Percentiles rank a stretch among this genome's conserved stretches.
Conservation (phyloP, 2,113 vertebrate species). For the Morone saxatilis region DNA sequence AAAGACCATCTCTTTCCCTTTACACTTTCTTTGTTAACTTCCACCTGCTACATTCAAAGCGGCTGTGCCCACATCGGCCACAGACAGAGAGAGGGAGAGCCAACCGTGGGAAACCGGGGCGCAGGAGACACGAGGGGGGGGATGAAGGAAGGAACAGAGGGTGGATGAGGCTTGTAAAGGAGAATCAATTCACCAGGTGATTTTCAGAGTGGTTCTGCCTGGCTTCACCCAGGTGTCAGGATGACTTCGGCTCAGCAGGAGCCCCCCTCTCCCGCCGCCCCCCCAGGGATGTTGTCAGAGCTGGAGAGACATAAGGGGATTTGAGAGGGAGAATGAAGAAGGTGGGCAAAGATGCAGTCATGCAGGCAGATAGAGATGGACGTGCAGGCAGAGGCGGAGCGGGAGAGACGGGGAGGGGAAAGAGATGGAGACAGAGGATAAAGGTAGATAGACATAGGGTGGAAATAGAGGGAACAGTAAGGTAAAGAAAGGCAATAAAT, state of each 20-base stretch:
- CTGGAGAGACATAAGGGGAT: slow-evolving; percentile 51
- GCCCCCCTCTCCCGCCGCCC: neutral
- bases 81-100: neutral
- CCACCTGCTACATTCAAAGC: slow-evolving; percentile 3
- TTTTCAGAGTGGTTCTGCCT: slow-evolving; percentile 66
- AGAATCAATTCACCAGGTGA: slow-evolving; percentile 53
- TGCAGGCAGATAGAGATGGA: slow-evolving; percentile 55
- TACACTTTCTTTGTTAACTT: neutral
- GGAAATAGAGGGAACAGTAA: neutral
- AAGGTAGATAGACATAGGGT: neutral
- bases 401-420: neutral
- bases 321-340: slow-evolving; percentile 48
- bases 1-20: neutral
- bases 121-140: neutral
- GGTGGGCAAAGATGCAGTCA: slow-evolving; percentile 52
- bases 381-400: slow-evolving; percentile 9
- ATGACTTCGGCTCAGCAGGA: slow-evolving; percentile 56
- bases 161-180: slow-evolving; percentile 17
- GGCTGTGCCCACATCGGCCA: slow-evolving; percentile 6
- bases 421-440: slow-evolving; percentile 10
- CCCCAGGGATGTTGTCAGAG: slow-evolving; percentile 51
- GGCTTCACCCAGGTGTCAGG: slow-evolving; percentile 64
- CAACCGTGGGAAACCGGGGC: neutral
- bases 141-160: slow-evolving; percentile 6
- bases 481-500: neutral